A percentile compares a stretch with the other conserved stretches of the same genome.
phyloP scores from a whole-genome alignment of 2,113 vertebrate species.

The Onychostruthus taczanowskii region DNA sequence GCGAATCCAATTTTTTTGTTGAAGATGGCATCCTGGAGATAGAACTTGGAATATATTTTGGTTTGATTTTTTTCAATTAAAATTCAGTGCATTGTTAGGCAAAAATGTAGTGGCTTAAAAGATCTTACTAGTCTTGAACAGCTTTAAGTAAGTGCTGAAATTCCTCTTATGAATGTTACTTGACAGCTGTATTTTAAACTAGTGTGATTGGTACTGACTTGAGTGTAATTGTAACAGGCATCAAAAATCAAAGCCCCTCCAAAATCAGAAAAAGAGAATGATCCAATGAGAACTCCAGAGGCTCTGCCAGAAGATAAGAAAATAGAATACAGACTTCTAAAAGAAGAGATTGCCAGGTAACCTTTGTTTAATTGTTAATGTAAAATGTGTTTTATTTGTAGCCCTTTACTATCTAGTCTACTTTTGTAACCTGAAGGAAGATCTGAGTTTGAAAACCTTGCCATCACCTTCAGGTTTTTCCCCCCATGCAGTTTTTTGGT shows the following conservation, averaged over 20 bases:
- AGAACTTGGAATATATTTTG: neutral
- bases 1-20: neutral
- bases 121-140: neutral
- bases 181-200: neutral
- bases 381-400: neutral
- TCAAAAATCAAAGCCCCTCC: conserved; percentile 88
- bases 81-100: neutral
- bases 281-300: conserved; percentile 87
- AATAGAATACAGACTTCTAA: conserved; percentile 85
- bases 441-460: neutral
- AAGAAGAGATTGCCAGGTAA: conserved; percentile 91
- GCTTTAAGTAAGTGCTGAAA: neutral
- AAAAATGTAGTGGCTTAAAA: neutral
- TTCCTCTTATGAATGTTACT: neutral
- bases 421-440: neutral
- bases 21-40: neutral
- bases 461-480: neutral
- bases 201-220: neutral
- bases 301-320: conserved; percentile 85
- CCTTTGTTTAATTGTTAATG: neutral
- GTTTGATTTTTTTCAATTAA: neutral
- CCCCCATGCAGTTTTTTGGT: neutral
- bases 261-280: conserved; percentile 93
- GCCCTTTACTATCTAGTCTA: neutral
- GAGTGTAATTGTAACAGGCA: conserved; percentile 74